Evolutionary conservation across 2,888 invertebrate genomes (phyloP).

Genomic region (Gastrophysa polygoni): DNA sequence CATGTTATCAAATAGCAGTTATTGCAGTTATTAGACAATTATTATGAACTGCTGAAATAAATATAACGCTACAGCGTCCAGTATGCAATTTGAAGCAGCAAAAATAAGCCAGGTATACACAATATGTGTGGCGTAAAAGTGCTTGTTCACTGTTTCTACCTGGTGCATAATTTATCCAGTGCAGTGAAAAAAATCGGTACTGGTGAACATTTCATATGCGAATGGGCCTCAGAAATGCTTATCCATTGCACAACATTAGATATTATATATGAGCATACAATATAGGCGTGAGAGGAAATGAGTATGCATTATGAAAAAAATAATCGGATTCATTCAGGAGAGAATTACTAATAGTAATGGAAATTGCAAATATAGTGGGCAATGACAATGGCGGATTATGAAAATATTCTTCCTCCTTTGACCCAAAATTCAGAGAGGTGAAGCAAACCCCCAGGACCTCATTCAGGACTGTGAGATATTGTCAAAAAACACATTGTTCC

Average conservation of each 20-base stretch:
- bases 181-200: constrained; percentile 43
- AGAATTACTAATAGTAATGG: not conserved
- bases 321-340: not conserved
- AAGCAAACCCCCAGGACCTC: too few relatives aligned
- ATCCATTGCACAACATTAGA: constrained; percentile 68
- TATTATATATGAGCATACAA: constrained; percentile 57
- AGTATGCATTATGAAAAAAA: not conserved
- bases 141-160: constrained; percentile 3
- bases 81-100: constrained; percentile 2
- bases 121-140: constrained; percentile 1
- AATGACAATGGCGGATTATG: too few relatives aligned
- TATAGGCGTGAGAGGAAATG: constrained; percentile 58
- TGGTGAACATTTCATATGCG: constrained; percentile 36
- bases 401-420: too few relatives aligned
- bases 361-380: not conserved
- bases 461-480: too few relatives aligned
- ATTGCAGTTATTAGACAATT: constrained; percentile 29
- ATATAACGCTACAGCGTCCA: constrained; percentile 1
- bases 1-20: constrained; percentile 27
- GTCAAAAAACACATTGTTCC: too few relatives aligned
- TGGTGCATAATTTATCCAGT: constrained; percentile 17
- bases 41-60: constrained; percentile 17
- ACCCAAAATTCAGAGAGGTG: too few relatives aligned
- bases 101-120: not conserved
- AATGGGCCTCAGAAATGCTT: constrained; percentile 58